Evolutionary conservation across 1,140 invertebrate species (phyloP), one percentile per base, ranked within the genome.

Genomic region (Druon quercuslanigerum): DNA sequence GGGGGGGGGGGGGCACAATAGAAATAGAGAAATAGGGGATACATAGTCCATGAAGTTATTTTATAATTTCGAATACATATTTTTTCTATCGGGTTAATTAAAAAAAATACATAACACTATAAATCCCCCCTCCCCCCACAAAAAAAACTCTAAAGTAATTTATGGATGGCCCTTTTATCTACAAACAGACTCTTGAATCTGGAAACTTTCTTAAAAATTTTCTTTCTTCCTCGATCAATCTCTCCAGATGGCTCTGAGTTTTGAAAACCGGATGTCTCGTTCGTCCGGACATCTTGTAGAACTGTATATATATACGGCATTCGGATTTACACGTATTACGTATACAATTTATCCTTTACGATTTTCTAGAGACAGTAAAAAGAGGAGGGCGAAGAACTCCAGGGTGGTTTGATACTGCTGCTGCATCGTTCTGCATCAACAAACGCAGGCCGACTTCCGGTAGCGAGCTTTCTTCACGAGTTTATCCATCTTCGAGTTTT

Each of bases 361-460:
- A 74, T 51, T 75, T 66, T 33, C 33, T 46, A 46, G 40, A 46
- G 40, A 46, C 33, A 66, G 13, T 25, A 40, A 66, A 56, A n/a
- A 19, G 16, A 19, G 33, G 60, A n/a, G 33, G n/a, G n/a, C 25
- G 40, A 11, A 19, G 19, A 19, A 40, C 25, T 46, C 40, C 57
- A 66, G 60, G 60, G 60, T 7, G 60, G 60, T 66, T 66, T 13
- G 40, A 66, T 33, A 33, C 25, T 66, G 33, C 20, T 16, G 16
- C 25, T 33, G 60, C 40, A 16, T 33, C 40, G 25, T 75, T 78
- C 76, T 79, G 71, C 81, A 75, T 84, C 79, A 84, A 84, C 80
- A 84, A 83, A 79, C 76, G 73, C 76, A 84, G 56, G 77, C 73
- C 79, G 79, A 83, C 83, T 84, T 84, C 83, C 83, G 77, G 74